A percentile compares a stretch with the other conserved stretches of the same genome.
Conservation (phyloP, 2,888 invertebrate genomes). For the Lochmaea crataegi region DNA sequence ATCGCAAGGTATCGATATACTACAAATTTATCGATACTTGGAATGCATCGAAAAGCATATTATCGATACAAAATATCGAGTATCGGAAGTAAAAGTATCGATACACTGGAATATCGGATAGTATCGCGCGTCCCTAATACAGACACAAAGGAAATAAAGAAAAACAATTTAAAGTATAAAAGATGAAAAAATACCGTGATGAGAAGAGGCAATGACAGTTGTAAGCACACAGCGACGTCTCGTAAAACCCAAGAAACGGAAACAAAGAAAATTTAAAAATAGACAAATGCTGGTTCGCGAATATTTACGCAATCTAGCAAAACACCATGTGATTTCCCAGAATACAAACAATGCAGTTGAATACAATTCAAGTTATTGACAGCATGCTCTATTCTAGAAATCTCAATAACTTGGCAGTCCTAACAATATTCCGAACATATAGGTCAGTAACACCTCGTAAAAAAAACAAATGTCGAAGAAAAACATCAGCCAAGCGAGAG, state of each 20-base stretch:
- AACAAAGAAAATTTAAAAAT: conserved; percentile 1
- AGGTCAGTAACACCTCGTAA: conserved; percentile 34
- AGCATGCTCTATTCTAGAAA: background rate
- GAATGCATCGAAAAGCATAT: too few species aligned
- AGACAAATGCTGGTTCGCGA: background rate
- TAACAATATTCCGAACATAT: conserved; percentile 28
- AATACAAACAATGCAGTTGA: background rate
- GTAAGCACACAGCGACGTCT: too few species aligned
- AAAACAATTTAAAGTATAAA: too few species aligned
- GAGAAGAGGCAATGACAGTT: too few species aligned
- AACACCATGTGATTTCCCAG: background rate
- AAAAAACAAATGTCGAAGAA: conserved; percentile 32
- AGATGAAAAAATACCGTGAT: too few species aligned
- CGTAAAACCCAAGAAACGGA: background rate
- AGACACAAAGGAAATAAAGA: too few species aligned
- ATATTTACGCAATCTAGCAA: background rate
- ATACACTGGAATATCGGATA: too few species aligned
- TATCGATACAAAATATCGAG: too few species aligned
- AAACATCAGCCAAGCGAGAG: conserved; percentile 30
- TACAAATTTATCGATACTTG: too few species aligned
- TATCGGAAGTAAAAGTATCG: too few species aligned
- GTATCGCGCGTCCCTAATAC: too few species aligned
- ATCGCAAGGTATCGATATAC: too few species aligned
- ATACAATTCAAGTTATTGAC: conserved; percentile 1
- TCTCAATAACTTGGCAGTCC: conserved; percentile 26